phyloP scores from a whole-genome alignment of 1,140 invertebrate species.

The Panagrolaimus sp. region DNA sequence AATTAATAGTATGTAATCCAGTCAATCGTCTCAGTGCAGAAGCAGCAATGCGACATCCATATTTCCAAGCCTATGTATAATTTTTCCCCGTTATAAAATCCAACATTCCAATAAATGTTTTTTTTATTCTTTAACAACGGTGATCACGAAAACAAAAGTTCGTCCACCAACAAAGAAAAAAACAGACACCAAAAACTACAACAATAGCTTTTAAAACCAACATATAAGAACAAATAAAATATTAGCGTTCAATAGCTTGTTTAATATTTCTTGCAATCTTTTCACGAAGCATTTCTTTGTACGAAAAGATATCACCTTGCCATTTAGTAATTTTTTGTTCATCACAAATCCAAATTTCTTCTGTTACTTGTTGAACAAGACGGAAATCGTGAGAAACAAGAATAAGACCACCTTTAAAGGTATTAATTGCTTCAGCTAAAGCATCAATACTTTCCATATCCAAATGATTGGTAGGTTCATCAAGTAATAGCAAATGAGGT shows the following conservation, averaged over 20 bases:
- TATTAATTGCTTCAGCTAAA: conserved; percentile 90
- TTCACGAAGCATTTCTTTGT: conserved; percentile 85
- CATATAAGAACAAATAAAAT: not conserved
- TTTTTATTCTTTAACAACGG: not conserved
- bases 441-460: conserved; percentile 98
- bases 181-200: not conserved
- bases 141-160: conserved; percentile 2
- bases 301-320: conserved; percentile 86
- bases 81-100: not conserved
- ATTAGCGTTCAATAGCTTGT: conserved; percentile 29
- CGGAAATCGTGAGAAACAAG: conserved; percentile 95
- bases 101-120: too few relatives aligned
- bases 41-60: conserved; percentile 87
- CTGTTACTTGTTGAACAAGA: conserved; percentile 84
- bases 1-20: conserved; percentile 89
- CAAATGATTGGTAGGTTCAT: conserved; percentile 98
- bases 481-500: conserved; percentile 84
- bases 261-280: conserved; percentile 66
- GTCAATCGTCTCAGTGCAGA: conserved; percentile 83
- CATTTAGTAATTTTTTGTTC: conserved; percentile 91
- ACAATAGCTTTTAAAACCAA: not conserved
- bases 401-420: conserved; percentile 95
- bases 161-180: not conserved
- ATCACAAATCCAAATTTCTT: conserved; percentile 92
- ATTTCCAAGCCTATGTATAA: conserved; percentile 65